Conservation (phyloP, 2,797 vertebrate species). For the Tokudaia tokunoshimensis region DNA sequence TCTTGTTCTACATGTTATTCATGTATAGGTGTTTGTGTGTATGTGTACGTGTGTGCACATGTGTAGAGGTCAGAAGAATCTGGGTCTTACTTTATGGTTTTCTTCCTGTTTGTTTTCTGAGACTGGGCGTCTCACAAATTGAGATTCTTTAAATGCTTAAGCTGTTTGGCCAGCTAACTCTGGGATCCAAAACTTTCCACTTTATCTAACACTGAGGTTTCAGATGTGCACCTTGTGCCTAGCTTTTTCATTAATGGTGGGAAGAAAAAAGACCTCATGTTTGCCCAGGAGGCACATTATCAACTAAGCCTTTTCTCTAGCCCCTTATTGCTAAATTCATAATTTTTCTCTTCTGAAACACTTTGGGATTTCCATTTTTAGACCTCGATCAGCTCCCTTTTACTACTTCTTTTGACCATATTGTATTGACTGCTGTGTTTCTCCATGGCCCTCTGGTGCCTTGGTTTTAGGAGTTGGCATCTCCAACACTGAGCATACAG, state of each 20-base stretch:
- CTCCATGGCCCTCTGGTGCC: neutral
- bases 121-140: neutral
- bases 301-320: no score
- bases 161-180: neutral
- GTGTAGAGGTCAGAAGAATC: neutral
- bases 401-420: neutral
- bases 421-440: neutral
- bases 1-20: neutral
- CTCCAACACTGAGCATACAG: neutral
- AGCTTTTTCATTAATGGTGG: neutral
- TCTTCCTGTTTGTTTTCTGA: neutral
- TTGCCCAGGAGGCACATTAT: fast-evolving
- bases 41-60: neutral
- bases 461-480: neutral
- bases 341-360: neutral
- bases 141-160: no score
- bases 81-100: neutral
- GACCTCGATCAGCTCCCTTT: fast-evolving
- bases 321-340: neutral
- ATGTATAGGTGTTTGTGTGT: neutral
- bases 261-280: neutral
- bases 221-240: neutral
- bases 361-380: neutral
- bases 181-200: neutral
- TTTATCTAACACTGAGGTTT: neutral